These are phyloP conservation scores for Pheosia tremula DNA, from an alignment of 2,888 invertebrate genomes.

Conservation along the genomic window DNA sequence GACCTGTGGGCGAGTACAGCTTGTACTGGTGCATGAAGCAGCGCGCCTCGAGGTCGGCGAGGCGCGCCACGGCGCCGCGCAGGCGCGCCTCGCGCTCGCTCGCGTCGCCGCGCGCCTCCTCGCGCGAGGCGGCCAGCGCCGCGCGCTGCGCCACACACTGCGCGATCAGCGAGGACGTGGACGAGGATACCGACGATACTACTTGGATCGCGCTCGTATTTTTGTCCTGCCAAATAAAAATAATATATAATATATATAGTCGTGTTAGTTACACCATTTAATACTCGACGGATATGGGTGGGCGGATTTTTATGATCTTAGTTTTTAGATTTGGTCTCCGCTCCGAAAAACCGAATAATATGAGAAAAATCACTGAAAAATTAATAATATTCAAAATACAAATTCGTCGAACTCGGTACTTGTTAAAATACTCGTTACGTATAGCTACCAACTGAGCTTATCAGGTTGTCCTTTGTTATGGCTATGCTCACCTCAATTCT, in stretches of 20 bases:
- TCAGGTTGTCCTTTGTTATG: neutral
- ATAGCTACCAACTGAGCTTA: no score
- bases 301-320: no score
- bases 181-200: slow-evolving; percentile 19
- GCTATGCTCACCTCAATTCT: slow-evolving; percentile 47
- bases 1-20: slow-evolving; percentile 72
- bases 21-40: slow-evolving; percentile 63
- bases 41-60: slow-evolving; percentile 50
- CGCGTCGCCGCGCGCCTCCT: slow-evolving; percentile 15
- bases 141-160: neutral
- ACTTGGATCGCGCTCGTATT: slow-evolving; percentile 26
- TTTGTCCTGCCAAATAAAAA: slow-evolving; percentile 34
- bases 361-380: no score
- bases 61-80: slow-evolving; percentile 21
- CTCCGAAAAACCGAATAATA: no score
- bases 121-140: neutral
- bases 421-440: no score
- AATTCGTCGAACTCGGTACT: no score
- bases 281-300: no score
- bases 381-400: no score
- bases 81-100: slow-evolving; percentile 22
- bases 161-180: slow-evolving; percentile 11
- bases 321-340: no score
- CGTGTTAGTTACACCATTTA: no score
- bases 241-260: neutral